Base-by-base conservation (phyloP, 2,888 invertebrate genomes). In the Bombyx huttoni region DNA sequence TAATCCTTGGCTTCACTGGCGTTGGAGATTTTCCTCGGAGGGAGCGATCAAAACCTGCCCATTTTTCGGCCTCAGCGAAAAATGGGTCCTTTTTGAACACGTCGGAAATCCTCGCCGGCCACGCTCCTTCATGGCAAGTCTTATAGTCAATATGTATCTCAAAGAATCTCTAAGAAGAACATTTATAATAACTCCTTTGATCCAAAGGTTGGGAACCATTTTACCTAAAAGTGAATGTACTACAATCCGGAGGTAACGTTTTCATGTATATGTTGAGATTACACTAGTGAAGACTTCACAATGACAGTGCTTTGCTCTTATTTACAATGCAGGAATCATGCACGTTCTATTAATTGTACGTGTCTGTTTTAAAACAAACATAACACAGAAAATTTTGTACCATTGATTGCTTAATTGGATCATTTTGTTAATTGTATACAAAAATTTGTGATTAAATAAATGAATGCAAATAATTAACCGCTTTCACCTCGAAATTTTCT, bases 1-100 rank as follows among this genome's bases (percentile, higher is more conserved):
- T 93, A 74, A 90, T 90, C 79, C 92, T 91, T 69, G 91, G 90
- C 90, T 93, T 93, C 77, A 91, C 91, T 52, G 93, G 93, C 69
- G 93, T 93, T 66, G 93, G 93, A 59, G 92, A 92, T 71, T 77
- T 82, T 68, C 87, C 88, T 68, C 90, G 86, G 71, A 89, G 89
- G 67, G 89, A 89, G 62, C 90, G 90, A 84, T 89, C 91, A 89
- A 89, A 87, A 86, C 69, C 79, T 64, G 81, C 73, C 85, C 88
- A 89, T 75, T 85, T 87, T 75, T 85, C 85, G 63, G 86, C 88
- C 52, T 88, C 88, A 68, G 84, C 83, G 78, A 86, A 88, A 86
- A 88, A 87, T 64, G 88, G 87, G 65, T 88, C 87, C 71, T 65
- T 82, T 78, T 72, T 79, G 85, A 87, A 84, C 75, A 64, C 78